Base-by-base conservation (phyloP, 2,113 vertebrate species). In the Mormyrus lacerda region DNA sequence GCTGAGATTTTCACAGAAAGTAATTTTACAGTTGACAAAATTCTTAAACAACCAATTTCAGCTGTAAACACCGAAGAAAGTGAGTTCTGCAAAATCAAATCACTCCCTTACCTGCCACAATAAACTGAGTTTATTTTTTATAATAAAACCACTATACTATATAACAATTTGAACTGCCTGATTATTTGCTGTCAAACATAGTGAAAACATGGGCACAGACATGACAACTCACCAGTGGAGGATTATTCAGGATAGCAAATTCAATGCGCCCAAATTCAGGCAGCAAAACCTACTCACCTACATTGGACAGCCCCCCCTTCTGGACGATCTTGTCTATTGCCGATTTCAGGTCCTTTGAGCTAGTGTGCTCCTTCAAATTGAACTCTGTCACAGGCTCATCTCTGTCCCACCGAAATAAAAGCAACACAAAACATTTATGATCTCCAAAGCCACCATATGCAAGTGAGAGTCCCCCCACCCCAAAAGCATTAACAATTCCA, bases 231-330 rank as follows among this genome's bases (percentile, higher is more conserved):
- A 79, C 31, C 73, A 35, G 0, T 79, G 31, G 5, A 39, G 35
- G 35, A 42, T 31, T 79, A 79, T 7, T 42, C 35, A 42, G 82
- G 82, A 11, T n/a, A 7, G 82, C 19, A 84, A 47, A n/a, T 47
- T 84, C 44, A 84, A 21, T 61, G 53, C 31, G 47, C 87, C 85
- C 44, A 17, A 51, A 53, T 31, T 31, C 85, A 39, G 69, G 89
- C 90, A 86, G 82, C 45, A 47, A 1, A 17, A 86, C 50, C 91
- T 88, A 96, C 97, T 93, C 96, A 99, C 99, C 99, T 91, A 96
- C 97, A 0, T 99, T 98, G 87, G 98, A 98, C 90, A 97, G 95
- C 73, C 99, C 99, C 51, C 98, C 99, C 93, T 97, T 97, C 95
- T 98, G 98, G 42, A 91, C 73, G 48, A 99, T 98, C 94, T 98